Evolutionary conservation across 2,113 vertebrate species (phyloP).

Genomic region (Lagopus leucura): DNA sequence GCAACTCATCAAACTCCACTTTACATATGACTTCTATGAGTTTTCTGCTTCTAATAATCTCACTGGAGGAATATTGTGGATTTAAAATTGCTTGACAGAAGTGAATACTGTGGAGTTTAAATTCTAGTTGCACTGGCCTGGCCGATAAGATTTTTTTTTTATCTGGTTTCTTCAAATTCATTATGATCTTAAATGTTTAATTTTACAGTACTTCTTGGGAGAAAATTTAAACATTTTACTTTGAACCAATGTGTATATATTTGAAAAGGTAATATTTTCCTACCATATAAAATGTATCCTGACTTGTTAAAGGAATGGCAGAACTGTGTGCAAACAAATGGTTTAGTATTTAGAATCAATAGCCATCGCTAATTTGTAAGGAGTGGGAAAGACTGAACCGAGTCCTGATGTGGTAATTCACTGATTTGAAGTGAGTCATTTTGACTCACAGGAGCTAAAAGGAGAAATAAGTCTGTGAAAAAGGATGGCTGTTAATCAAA

Average conservation of each 20-base stretch:
- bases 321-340: background rate
- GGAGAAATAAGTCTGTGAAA: background rate
- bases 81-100: background rate
- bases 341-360: background rate
- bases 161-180: background rate
- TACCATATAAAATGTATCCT: background rate
- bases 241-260: background rate
- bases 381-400: background rate
- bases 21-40: background rate
- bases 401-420: background rate
- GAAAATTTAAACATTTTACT: background rate
- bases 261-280: background rate
- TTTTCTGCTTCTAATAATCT: background rate
- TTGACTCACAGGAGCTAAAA: background rate
- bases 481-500: background rate
- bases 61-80: background rate
- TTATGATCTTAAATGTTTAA: background rate
- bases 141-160: background rate
- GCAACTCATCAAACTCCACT: background rate
- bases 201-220: background rate
- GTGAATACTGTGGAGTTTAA: background rate
- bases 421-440: background rate
- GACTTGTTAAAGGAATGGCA: background rate
- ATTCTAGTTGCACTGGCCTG: background rate
- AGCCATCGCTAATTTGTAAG: background rate